Base-by-base conservation (phyloP, 2,888 invertebrate genomes). In the Marasmarcha lunaedactyla region DNA sequence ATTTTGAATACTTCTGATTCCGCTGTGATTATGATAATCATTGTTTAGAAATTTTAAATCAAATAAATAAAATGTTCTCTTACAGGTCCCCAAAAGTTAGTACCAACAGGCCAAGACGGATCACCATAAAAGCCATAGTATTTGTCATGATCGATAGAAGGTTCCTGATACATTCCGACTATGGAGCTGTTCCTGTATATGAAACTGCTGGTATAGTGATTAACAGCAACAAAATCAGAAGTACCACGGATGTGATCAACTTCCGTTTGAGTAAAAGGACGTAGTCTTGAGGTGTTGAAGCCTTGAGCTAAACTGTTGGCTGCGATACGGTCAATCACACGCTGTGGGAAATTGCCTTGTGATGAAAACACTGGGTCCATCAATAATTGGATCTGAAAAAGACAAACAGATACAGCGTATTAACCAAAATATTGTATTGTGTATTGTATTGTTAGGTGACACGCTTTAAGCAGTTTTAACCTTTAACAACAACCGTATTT, bases 331-430 rank as follows among this genome's bases (percentile, higher is more conserved):
- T 85, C 69, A 46, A 84, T 86, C 85, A 89, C 85, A 0, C 85
- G 56, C 47, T 74, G 62, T 1, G 89, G 89, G 58, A 86, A 90
- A 56, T 88, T 87, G 1, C 89, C 89, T 1, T 67, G 55, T 48
- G 70, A 62, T 1, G 84, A 77, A 53, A 86, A 87, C 37, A 89
- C 85, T 1, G 89, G 88, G 69, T 89, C 76, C 1, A 78, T 72
- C 47, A 85, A 86, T 81, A 86, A 84, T 12, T 86, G 87, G 44
- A 81, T 63, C 78, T 84, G 50, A 44, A 71, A 81, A 3, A 20
- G 20, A 20, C 7, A 20, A 20, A 20, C n/a, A n/a, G n/a, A n/a
- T n/a, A n/a, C n/a, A n/a, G n/a, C n/a, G n/a, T n/a, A n/a, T n/a
- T n/a, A n/a, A n/a, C n/a, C n/a, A n/a, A n/a, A n/a, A n/a, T n/a